Base-by-base conservation (phyloP, 2,888 invertebrate species). In the Stenurella melanura region DNA sequence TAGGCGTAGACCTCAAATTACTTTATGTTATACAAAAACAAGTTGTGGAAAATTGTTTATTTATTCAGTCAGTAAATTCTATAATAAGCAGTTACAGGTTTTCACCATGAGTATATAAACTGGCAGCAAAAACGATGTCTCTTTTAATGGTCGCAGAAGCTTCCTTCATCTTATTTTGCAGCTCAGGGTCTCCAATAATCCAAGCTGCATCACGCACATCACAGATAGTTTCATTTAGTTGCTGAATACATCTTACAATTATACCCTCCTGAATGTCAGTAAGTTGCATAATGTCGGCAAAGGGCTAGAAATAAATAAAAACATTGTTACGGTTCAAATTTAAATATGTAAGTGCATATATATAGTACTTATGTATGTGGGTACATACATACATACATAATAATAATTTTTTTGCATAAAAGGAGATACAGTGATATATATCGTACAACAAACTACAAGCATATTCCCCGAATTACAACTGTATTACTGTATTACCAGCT, bases 261-360 rank as follows among this genome's bases (percentile, higher is more conserved):
- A 98, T 96, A 0, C 99, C 99, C 89, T 99, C 99, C 88, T 99
- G 98, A 0, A 98, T 95, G 80, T 97, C 96, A 0, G 98, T 98
- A 72, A 97, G 90, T 82, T 94, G 92, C 94, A 97, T 97, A 77
- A 99, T 98, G 86, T 97, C 96, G 0, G 96, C 93, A 90, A 99
- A 99, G 0, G 97, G 96, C 92, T 97, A 69, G 63, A 85, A n/a
- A 84, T 11, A 73, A 61, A 38, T 38, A 19, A 60, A 21, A 19
- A 34, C 38, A 11, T 21, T 54, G 4, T 26, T 26, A 26, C 4
- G 1, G 21, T 26, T 26, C 21, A 26, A 26, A 26, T 26, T 26
- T 1, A 1, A 26, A 26, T 26, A 26, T 26, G 4, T 26, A 26
- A 26, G n/a, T n/a, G n/a, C n/a, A n/a, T n/a, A n/a, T n/a, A n/a